Percentiles rank a stretch among this genome's conserved stretches.
These are phyloP conservation scores for Sebastes cheni DNA, from an alignment of 2,797 vertebrate species.

Conservation along the genomic window DNA sequence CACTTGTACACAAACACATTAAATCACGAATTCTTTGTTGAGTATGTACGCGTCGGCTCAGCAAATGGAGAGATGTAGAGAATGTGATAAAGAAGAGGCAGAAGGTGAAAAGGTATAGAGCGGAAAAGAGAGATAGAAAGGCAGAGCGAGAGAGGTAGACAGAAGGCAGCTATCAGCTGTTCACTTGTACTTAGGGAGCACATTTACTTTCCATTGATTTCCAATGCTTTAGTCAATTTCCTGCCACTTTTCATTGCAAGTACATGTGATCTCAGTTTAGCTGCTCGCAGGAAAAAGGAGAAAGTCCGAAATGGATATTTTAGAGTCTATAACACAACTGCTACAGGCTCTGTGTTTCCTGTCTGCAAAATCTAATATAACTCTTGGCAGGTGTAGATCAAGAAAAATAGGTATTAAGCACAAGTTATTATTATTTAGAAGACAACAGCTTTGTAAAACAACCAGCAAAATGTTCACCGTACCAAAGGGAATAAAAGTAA, in stretches of 20 bases:
- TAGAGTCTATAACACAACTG: slow-evolving; percentile 53
- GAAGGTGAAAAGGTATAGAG: slow-evolving; percentile 41
- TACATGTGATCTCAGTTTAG: slow-evolving; percentile 97
- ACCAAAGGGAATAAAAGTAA: neutral
- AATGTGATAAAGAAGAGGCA: slow-evolving; percentile 47
- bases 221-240: slow-evolving; percentile 98
- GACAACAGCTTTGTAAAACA: neutral
- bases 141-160: slow-evolving; percentile 52
- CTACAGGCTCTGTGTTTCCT: slow-evolving; percentile 36
- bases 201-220: slow-evolving; percentile 99
- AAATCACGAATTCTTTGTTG: slow-evolving; percentile 44
- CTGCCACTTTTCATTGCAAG: slow-evolving; percentile 99
- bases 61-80: slow-evolving; percentile 45
- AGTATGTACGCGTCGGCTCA: slow-evolving; percentile 14
- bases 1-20: neutral
- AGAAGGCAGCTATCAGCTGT: slow-evolving; percentile 92
- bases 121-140: slow-evolving; percentile 48
- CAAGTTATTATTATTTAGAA: slow-evolving; percentile 17
- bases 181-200: slow-evolving; percentile 99
- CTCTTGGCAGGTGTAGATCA: slow-evolving; percentile 26
- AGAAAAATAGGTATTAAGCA: slow-evolving; percentile 19
- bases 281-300: slow-evolving; percentile 85
- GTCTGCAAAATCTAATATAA: slow-evolving; percentile 38
- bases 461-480: neutral
- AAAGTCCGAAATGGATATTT: slow-evolving; percentile 78